Evolutionary conservation across 2,888 invertebrate species (phyloP), one percentile per base, ranked within the genome.

Genomic region (Andrena bicolor): DNA sequence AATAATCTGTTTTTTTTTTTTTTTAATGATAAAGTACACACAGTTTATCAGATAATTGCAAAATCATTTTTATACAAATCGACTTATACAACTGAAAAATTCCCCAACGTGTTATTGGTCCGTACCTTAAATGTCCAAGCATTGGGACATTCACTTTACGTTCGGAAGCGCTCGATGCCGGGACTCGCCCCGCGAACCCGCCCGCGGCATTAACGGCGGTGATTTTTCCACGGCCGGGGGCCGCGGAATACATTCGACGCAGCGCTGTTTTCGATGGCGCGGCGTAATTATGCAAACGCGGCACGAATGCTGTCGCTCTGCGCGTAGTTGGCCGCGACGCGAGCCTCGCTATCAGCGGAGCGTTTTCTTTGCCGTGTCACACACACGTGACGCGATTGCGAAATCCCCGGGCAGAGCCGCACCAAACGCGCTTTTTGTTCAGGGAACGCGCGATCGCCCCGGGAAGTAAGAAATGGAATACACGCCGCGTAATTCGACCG

Each of bases 391-490:
- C 63, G 68, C 63, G 81, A 8, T 80, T 82, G 58, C 65, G 75
- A 82, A 76, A 81, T 61, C 41, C 26, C 51, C 32, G 48, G n/a
- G 41, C 41, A 41, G 49, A 49, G 49, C 26, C 49, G 49, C 13
- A 26, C 23, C 23, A 56, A 23, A 30, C 60, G 16, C 63, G 51
- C 41, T 76, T 82, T 81, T 75, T 71, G 76, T 66, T 66, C 69
- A n/a, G 71, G 51, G 61, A 71, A 74, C 73, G 76, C 65, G 70
- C 76, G 76, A 66, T 76, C 63, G 66, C 51, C 56, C 56, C 56
- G 23, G 69, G 63, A 69, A 23, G 71, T 69, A 74, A 64, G 74
- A 51, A 81, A 64, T 70, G 63, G 81, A 60, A 80, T 63, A 75
- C 71, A 69, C 49, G 32, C 13, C 48, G 35, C 64, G 73, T 80